Conservation (phyloP, 2,888 invertebrate genomes). For the Noctua comes region DNA sequence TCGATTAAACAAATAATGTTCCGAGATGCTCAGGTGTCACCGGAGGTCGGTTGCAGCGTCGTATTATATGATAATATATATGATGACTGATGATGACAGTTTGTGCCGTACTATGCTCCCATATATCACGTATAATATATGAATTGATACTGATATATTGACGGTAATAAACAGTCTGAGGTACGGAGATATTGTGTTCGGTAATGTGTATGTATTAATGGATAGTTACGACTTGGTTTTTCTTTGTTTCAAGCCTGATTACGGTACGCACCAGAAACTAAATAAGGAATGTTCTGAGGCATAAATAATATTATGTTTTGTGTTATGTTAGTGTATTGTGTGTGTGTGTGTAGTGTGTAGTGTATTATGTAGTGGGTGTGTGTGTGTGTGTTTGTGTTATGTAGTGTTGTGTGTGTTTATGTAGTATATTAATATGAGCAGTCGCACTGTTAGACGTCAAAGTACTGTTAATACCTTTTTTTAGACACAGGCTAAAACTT, state of each 20-base stretch:
- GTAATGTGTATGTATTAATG: not conserved
- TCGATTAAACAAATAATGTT: conserved; percentile 24
- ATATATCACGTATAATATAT: conserved; percentile 11
- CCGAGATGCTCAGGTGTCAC: conserved; percentile 44
- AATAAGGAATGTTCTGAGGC: not conserved
- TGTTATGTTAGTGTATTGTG: too few species aligned
- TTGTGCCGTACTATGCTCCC: conserved; percentile 4
- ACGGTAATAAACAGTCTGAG: conserved; percentile 22
- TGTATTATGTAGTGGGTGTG: too few species aligned
- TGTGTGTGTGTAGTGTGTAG: too few species aligned
- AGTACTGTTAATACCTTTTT: not conserved
- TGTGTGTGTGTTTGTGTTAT: too few species aligned
- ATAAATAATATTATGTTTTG: not conserved
- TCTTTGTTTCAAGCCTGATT: not conserved
- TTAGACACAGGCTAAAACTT: not conserved
- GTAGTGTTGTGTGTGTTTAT: too few species aligned
- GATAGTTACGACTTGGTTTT: not conserved
- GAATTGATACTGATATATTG: conserved; percentile 41
- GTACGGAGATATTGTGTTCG: conserved; percentile 20
- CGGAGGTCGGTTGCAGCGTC: conserved; percentile 24
- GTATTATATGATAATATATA: conserved; percentile 30
- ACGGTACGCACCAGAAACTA: too few species aligned
- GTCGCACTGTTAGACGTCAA: not conserved
- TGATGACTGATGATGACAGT: conserved; percentile 29
- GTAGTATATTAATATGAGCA: too few species aligned